Conservation (phyloP, 2,888 invertebrate species). For the Helleia helle region DNA sequence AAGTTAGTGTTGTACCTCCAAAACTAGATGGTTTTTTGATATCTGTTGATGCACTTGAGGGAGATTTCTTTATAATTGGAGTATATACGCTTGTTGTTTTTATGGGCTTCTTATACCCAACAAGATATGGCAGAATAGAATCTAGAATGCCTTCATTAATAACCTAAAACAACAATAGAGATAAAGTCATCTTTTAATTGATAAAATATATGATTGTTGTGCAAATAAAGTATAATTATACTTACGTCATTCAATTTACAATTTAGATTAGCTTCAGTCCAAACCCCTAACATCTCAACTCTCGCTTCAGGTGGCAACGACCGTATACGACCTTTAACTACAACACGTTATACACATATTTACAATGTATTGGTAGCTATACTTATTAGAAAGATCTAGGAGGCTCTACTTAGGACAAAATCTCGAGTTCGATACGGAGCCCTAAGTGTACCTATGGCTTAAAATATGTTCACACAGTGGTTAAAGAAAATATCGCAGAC, state of each 20-base stretch:
- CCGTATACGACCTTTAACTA: constrained; percentile 38
- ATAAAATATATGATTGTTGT: too few species aligned
- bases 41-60: constrained; percentile 40
- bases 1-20: constrained; percentile 40
- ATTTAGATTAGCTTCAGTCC: constrained; percentile 66
- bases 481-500: too few species aligned
- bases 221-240: constrained; percentile 9
- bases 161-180: constrained; percentile 77
- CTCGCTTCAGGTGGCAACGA: constrained; percentile 44
- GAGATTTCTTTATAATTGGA: constrained; percentile 69
- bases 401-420: too few species aligned
- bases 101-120: constrained; percentile 67
- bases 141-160: constrained; percentile 88
- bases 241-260: constrained; percentile 67
- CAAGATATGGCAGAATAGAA: constrained; percentile 85
- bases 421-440: too few species aligned
- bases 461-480: too few species aligned
- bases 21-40: constrained; percentile 68
- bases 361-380: too few species aligned
- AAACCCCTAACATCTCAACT: constrained; percentile 63
- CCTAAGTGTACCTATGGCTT: too few species aligned
- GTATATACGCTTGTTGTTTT: constrained; percentile 70
- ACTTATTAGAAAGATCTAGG: too few species aligned
- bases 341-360: too few species aligned
- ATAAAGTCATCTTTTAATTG: too few species aligned